Percentiles rank a stretch among this genome's conserved stretches.
These are phyloP conservation scores for Vulpes lagopus DNA, from an alignment of 2,113 vertebrate species.

Conservation along the genomic window DNA sequence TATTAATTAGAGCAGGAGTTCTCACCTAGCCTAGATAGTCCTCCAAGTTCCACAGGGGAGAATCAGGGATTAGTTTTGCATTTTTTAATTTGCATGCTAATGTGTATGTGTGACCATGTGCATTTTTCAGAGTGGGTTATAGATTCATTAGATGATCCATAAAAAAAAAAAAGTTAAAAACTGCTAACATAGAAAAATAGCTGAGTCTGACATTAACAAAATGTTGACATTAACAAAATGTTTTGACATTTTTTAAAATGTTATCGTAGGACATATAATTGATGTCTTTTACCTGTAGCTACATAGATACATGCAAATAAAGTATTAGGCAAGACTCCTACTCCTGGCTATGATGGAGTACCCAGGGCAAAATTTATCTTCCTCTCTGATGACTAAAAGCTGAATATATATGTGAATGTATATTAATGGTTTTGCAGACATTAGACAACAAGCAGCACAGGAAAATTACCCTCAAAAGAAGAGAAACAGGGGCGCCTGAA, in stretches of 20 bases:
- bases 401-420: not conserved
- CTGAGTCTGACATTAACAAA: conserved; percentile 36
- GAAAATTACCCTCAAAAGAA: not conserved
- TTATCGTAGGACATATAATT: not conserved
- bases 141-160: too few species aligned
- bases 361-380: not conserved
- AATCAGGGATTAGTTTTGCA: not conserved
- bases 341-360: not conserved
- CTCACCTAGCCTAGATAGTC: not conserved
- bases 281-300: not conserved
- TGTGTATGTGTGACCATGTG: not conserved
- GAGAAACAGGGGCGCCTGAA: not conserved
- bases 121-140: not conserved
- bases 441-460: not conserved
- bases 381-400: not conserved
- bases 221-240: conserved; percentile 56
- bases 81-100: not conserved
- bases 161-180: conserved; percentile 1
- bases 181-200: not conserved
- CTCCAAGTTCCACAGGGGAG: not conserved
- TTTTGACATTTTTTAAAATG: conserved; percentile 47
- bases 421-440: not conserved
- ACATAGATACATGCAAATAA: not conserved
- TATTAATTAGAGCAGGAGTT: not conserved
- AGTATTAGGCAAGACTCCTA: not conserved